Evolutionary conservation across 2,113 vertebrate genomes (phyloP), one percentile per base, ranked within the genome.

Genomic region (Ovibos moschatus): DNA sequence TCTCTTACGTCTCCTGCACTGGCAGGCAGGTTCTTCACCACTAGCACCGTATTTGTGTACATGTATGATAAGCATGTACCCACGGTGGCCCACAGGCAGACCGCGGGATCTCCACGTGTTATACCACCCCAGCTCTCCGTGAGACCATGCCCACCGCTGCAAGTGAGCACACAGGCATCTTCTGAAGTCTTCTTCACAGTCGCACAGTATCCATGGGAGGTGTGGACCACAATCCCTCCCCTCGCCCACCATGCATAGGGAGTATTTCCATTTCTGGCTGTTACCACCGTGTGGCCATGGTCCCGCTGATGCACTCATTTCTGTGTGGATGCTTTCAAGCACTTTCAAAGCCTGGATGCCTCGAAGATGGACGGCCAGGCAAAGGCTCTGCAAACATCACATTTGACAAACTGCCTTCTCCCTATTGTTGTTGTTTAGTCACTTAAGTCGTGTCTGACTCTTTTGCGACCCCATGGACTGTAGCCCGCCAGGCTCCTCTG

Each of bases 121-220:
- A 23, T 12, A 1, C 30, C 2, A 9, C 0, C 5, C 45, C 82
- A 23, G 1, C 2, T 14, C 36, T 23, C 78, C 7, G 6, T 3
- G 50, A 50, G 7, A 3, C 1, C 33, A 4, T 0, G 4, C 30
- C n/a, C 50, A 28, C 79, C 33, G 2, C 4, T 1, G 14, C 47
- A 60, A 11, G 16, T 25, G 40, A 82, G 27, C 10, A 45, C 0
- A 17, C 0, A 16, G 0, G 23, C 45, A 14, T 5, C 51, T 58
- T 25, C 51, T 2, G 0, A 47, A 53, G 67, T 30, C 19, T 23
- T 40, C 21, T 45, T 6, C 60, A 17, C 4, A 33, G 53, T 17
- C 8, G 36, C 47, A 33, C 13, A 1, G 51, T 3, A 23, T 33
- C 82, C n/a, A 0, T 0, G 0, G 14, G 0, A 12, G 0, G 0